Percentiles rank a stretch among this genome's conserved stretches.
Evolutionary conservation across 2,888 invertebrate species (phyloP).

Genomic region (Muschampia plurimacula): DNA sequence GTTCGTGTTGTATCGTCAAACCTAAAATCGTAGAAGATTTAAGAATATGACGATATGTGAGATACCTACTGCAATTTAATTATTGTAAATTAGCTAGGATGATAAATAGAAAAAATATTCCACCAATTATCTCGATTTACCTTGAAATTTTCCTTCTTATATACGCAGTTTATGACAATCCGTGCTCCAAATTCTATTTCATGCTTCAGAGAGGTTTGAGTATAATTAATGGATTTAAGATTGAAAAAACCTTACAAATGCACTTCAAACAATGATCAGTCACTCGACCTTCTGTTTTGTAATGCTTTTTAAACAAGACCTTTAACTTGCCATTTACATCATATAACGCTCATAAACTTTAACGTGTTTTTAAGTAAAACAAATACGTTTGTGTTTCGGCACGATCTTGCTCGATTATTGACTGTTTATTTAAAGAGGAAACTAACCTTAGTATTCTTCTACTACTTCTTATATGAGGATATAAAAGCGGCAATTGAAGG

Average conservation of each 20-base stretch:
- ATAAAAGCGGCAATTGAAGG: neutral
- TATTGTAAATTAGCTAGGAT: too few species aligned
- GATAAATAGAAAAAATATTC: too few species aligned
- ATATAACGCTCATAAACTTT: constrained; percentile 46
- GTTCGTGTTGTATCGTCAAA: neutral
- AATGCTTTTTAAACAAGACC: neutral
- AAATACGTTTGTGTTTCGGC: constrained; percentile 63
- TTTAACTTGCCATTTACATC: neutral
- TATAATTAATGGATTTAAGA: too few species aligned
- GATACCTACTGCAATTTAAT: too few species aligned
- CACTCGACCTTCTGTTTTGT: neutral
- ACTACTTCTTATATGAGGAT: neutral
- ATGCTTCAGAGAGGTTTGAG: too few species aligned
- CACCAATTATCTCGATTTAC: too few species aligned
- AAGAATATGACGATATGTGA: too few species aligned
- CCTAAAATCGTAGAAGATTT: neutral
- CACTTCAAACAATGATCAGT: neutral
- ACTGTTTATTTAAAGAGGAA: neutral
- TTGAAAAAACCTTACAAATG: too few species aligned
- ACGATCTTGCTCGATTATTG: constrained; percentile 26
- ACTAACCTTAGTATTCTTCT: neutral
- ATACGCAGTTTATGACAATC: too few species aligned
- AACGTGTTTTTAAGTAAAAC: constrained; percentile 61
- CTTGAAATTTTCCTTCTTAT: too few species aligned
- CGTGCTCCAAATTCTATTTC: too few species aligned